Conservation (phyloP, 2,888 invertebrate genomes). For the Cephus nigrinus region DNA sequence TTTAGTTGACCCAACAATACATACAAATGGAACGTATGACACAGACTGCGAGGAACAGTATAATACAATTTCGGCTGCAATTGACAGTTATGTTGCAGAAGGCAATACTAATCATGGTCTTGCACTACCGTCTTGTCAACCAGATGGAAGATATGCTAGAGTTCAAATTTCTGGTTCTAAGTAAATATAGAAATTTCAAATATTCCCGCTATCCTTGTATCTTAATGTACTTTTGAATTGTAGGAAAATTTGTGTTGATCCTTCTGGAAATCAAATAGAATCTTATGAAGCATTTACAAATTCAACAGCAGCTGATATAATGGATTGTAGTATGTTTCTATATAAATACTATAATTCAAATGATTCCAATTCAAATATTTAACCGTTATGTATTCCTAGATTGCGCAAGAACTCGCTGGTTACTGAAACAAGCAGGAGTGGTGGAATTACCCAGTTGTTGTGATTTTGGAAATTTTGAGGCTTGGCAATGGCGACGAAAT, state of each 20-base stretch:
- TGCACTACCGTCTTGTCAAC: slow-evolving; percentile 66
- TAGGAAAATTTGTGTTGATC: slow-evolving; percentile 73
- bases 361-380: background rate
- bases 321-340: slow-evolving; percentile 74
- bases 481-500: slow-evolving; percentile 73
- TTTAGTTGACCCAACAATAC: slow-evolving; percentile 61
- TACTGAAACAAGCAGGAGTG: slow-evolving; percentile 64
- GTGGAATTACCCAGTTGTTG: slow-evolving; percentile 71
- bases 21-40: slow-evolving; percentile 59
- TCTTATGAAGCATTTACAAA: slow-evolving; percentile 66
- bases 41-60: slow-evolving; percentile 64
- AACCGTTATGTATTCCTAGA: slow-evolving; percentile 65
- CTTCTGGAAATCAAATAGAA: slow-evolving; percentile 69
- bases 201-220: background rate
- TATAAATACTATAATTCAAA: slow-evolving; percentile 11
- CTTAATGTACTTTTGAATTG: slow-evolving; percentile 36
- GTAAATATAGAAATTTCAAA: slow-evolving; percentile 47
- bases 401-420: slow-evolving; percentile 71
- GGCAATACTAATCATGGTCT: slow-evolving; percentile 51
- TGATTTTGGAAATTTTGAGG: slow-evolving; percentile 74
- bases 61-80: slow-evolving; percentile 48
- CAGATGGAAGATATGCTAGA: slow-evolving; percentile 68
- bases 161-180: slow-evolving; percentile 62
- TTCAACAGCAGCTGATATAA: slow-evolving; percentile 63
- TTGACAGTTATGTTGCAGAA: slow-evolving; percentile 40